Percentiles rank a stretch among this genome's conserved stretches.
phyloP scores from a whole-genome alignment of 2,888 invertebrate species.

The Drosophila multiciliata region DNA sequence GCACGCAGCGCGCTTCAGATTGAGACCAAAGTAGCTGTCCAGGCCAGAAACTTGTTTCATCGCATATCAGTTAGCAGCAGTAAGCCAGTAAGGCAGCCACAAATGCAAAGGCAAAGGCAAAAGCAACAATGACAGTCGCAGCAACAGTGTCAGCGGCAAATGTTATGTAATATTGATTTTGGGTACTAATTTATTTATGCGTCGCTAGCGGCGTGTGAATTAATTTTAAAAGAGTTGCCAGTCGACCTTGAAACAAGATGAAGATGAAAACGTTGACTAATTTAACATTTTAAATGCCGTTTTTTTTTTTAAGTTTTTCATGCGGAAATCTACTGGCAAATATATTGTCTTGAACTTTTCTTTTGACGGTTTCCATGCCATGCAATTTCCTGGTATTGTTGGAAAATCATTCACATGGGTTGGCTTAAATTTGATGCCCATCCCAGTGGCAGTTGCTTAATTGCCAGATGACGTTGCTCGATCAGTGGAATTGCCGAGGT shows the following conservation, averaged over 20 bases:
- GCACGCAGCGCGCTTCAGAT: slow-evolving; percentile 59
- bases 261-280: slow-evolving; percentile 12
- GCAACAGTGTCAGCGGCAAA: slow-evolving; percentile 28
- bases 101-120: slow-evolving; percentile 22
- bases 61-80: slow-evolving; percentile 49
- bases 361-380: slow-evolving; percentile 18
- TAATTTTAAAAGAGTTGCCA: slow-evolving; percentile 48
- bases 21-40: slow-evolving; percentile 17
- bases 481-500: slow-evolving; percentile 28
- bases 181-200: slow-evolving; percentile 46
- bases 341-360: slow-evolving; percentile 28
- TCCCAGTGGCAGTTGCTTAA: slow-evolving; percentile 43
- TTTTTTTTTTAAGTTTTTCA: neutral
- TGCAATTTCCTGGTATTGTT: slow-evolving; percentile 67
- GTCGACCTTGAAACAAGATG: slow-evolving; percentile 64
- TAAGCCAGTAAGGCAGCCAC: slow-evolving; percentile 10
- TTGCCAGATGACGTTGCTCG: slow-evolving; percentile 57
- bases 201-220: slow-evolving; percentile 64
- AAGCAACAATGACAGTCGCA: slow-evolving; percentile 14
- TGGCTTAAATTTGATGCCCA: neutral
- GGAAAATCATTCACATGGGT: slow-evolving; percentile 29
- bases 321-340: slow-evolving; percentile 39
- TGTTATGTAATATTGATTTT: slow-evolving; percentile 74
- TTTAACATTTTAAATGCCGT: slow-evolving; percentile 1
- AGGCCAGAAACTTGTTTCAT: slow-evolving; percentile 61